phyloP scores from a whole-genome alignment of 2,113 vertebrate species.

The Saimiri boliviensis region DNA sequence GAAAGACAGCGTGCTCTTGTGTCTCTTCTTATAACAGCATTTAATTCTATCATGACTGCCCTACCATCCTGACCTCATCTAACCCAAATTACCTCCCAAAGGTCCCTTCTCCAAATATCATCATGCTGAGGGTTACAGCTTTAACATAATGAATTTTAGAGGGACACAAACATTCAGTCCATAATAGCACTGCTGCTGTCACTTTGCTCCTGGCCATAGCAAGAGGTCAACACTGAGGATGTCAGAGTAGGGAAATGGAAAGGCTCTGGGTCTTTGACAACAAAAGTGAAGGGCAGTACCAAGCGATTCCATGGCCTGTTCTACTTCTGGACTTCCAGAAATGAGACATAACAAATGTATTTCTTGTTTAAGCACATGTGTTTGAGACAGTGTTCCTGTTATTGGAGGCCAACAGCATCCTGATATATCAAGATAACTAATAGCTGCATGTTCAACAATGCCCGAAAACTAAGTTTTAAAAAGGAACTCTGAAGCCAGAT shows the following conservation, averaged over 20 bases:
- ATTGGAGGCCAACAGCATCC: background rate
- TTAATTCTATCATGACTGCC: background rate
- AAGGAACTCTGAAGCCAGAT: background rate
- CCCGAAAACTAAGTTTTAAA: background rate
- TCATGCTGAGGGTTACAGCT: background rate
- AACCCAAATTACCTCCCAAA: background rate
- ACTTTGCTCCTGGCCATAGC: background rate
- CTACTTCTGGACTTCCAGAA: background rate
- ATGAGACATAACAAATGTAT: background rate
- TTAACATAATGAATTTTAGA: background rate
- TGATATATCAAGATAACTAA: background rate
- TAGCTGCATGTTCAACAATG: background rate
- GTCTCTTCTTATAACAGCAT: background rate
- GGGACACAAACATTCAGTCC: background rate
- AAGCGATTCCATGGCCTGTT: background rate
- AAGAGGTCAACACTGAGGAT: background rate
- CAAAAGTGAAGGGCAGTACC: background rate
- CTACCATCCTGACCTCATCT: background rate
- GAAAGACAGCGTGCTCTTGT: background rate
- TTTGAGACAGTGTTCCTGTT: background rate
- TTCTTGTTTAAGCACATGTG: background rate
- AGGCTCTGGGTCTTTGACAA: background rate
- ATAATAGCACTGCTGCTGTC: background rate
- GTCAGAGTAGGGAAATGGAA: background rate
- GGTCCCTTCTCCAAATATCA: background rate